Percentiles rank a stretch among this genome's conserved stretches.
These are phyloP conservation scores for Colossoma macropomum DNA, from an alignment of 2,113 vertebrate genomes.

Conservation along the genomic window DNA sequence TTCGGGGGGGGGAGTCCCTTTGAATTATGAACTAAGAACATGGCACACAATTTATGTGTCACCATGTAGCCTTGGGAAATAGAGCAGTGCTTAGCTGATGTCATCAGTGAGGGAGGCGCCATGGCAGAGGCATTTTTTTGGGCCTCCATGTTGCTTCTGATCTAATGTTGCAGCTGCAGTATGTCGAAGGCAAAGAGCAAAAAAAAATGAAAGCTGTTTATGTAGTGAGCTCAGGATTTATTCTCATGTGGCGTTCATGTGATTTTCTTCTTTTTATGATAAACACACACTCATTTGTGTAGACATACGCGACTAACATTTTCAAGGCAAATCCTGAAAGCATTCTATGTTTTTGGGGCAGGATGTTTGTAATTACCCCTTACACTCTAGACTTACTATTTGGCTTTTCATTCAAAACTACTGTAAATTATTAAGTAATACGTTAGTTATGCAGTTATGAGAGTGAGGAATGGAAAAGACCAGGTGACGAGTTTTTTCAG, in stretches of 20 bases:
- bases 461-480: no score
- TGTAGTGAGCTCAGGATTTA: neutral
- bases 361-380: no score
- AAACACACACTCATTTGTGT: neutral
- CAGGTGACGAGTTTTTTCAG: no score
- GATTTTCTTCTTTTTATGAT: neutral
- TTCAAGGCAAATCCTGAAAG: no score
- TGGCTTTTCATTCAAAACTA: no score
- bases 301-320: neutral
- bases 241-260: neutral
- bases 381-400: no score
- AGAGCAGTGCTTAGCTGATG: conserved; percentile 64
- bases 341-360: no score
- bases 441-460: no score
- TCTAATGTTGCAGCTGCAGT: conserved; percentile 38
- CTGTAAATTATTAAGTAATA: no score
- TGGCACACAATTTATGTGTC: conserved; percentile 63
- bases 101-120: conserved; percentile 58
- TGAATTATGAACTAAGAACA: conserved; percentile 44
- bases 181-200: neutral
- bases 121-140: conserved; percentile 58
- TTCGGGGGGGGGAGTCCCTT: conserved; percentile 53
- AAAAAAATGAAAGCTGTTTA: neutral
- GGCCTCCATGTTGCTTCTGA: conserved; percentile 49
- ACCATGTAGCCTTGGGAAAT: conserved; percentile 66